Evolutionary conservation across 2,113 vertebrate genomes (phyloP).

Genomic region (Galemys pyrenaicus): DNA sequence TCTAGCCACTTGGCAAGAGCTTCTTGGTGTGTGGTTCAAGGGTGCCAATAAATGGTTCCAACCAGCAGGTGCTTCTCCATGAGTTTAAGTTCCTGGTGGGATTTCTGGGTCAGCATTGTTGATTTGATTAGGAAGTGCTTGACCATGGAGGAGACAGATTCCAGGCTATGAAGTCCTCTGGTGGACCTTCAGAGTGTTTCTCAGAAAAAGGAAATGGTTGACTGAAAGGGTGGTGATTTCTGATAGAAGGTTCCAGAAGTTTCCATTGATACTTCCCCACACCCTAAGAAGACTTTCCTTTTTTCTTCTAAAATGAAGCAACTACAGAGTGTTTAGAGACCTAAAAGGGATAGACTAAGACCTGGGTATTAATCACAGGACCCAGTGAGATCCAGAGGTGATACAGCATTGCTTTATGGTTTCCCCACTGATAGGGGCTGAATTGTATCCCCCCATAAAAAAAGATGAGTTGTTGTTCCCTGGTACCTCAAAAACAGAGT

Average conservation of each 20-base stretch:
- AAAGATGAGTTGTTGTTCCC: not conserved
- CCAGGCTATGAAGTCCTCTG: fast-evolving
- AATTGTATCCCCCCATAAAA: fast-evolving
- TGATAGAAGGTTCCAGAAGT: not conserved
- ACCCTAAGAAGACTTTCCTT: not conserved
- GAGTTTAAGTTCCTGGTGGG: fast-evolving
- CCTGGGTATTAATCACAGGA: too few species aligned
- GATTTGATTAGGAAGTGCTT: too few species aligned
- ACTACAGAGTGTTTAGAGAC: not conserved
- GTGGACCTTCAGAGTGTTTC: not conserved
- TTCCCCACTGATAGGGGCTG: not conserved
- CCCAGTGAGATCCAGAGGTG: too few species aligned
- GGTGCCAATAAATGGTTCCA: fast-evolving
- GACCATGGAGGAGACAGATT: not conserved
- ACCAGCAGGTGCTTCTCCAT: fast-evolving
- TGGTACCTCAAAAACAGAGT: not conserved
- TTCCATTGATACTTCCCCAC: not conserved
- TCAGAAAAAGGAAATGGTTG: not conserved
- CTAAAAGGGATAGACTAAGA: not conserved
- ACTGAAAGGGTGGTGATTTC: not conserved
- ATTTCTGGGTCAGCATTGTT: fast-evolving
- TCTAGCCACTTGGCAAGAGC: not conserved
- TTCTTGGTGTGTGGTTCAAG: not conserved
- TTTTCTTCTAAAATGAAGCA: not conserved
- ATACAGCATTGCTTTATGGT: not conserved